Evolutionary conservation across 2,888 invertebrate species (phyloP).

Genomic region (Poecilobothrus nobilitatus): DNA sequence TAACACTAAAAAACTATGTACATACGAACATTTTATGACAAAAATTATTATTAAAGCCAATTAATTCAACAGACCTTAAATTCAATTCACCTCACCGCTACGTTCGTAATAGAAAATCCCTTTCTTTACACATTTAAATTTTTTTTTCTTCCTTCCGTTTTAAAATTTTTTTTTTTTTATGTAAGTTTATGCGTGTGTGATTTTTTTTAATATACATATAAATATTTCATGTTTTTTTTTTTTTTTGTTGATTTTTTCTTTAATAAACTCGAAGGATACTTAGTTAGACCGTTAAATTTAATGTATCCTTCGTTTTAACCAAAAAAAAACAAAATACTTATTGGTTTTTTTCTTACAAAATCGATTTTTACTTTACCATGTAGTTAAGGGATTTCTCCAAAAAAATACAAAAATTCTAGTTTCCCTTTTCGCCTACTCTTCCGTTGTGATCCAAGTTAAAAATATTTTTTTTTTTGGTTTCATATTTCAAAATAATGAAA

Average conservation of each 20-base stretch:
- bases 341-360: neutral
- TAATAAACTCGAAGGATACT: neutral
- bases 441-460: no score
- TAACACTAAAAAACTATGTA: no score
- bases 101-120: neutral
- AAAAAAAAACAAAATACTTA: neutral
- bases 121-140: neutral
- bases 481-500: no score
- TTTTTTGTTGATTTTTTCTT: neutral
- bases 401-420: neutral
- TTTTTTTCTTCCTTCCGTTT: neutral
- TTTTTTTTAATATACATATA: no score
- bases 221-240: neutral
- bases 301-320: neutral
- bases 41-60: neutral
- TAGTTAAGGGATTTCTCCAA: neutral
- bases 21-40: no score
- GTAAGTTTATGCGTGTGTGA: no score
- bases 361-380: neutral
- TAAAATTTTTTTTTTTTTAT: no score
- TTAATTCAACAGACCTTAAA: conserved; percentile 3
- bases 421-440: no score
- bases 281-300: neutral
- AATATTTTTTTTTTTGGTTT: no score
- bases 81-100: neutral